Evolutionary conservation across 1,140 invertebrate species (phyloP).

Genomic region (Drosophila nannoptera): DNA sequence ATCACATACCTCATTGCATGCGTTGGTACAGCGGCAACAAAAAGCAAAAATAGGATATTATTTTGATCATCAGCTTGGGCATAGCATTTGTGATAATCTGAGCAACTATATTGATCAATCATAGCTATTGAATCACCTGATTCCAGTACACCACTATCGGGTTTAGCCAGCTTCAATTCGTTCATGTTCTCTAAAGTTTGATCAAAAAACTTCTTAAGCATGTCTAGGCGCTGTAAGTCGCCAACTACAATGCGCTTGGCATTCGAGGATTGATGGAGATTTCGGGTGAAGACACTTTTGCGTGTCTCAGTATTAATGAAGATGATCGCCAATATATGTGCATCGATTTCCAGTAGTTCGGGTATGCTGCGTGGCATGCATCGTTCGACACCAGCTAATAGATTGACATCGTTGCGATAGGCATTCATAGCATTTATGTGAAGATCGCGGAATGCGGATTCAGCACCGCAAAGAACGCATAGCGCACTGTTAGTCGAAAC

Average conservation of each 20-base stretch:
- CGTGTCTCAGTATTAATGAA: slow-evolving; percentile 53
- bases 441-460: slow-evolving; percentile 64
- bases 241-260: slow-evolving; percentile 65
- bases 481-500: slow-evolving; percentile 65
- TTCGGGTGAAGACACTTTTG: slow-evolving; percentile 64
- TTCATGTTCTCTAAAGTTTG: slow-evolving; percentile 62
- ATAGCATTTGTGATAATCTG: slow-evolving; percentile 72
- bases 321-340: slow-evolving; percentile 66
- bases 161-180: slow-evolving; percentile 28
- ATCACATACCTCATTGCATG: slow-evolving; percentile 65
- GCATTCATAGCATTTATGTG: slow-evolving; percentile 58
- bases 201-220: slow-evolving; percentile 69
- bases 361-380: slow-evolving; percentile 65
- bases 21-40: slow-evolving; percentile 68
- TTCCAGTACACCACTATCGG: not conserved
- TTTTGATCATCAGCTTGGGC: slow-evolving; percentile 58
- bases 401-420: slow-evolving; percentile 54
- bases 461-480: slow-evolving; percentile 64
- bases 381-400: slow-evolving; percentile 58
- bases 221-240: slow-evolving; percentile 64
- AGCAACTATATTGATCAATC: slow-evolving; percentile 70
- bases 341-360: slow-evolving; percentile 66
- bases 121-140: slow-evolving; percentile 15
- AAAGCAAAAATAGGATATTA: slow-evolving; percentile 64
- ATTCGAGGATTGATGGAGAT: slow-evolving; percentile 60